Conservation (phyloP, 2,113 vertebrate genomes). For the Psilopsiagon aurifrons region DNA sequence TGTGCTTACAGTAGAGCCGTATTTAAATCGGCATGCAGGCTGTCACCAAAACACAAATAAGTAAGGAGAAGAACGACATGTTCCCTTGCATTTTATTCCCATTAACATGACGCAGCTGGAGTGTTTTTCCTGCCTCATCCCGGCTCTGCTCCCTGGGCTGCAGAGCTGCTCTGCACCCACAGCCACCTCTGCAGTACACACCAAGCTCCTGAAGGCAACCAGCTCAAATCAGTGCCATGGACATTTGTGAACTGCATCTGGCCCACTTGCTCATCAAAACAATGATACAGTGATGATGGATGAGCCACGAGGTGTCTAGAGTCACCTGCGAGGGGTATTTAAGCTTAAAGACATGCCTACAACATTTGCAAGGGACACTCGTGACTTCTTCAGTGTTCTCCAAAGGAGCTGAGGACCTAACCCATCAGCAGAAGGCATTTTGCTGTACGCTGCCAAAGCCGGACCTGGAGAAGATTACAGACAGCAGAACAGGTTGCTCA, state of each 20-base stretch:
- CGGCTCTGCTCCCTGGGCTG: not conserved
- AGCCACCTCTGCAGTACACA: not conserved
- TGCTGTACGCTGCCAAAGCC: not conserved
- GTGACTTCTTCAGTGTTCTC: rapidly evolving
- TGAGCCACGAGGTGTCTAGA: not conserved
- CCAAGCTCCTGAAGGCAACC: not conserved
- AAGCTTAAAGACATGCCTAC: not conserved
- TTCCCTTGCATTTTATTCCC: constrained; percentile 18
- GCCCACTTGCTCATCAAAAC: not conserved
- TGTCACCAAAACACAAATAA: constrained; percentile 31
- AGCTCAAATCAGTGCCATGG: not conserved
- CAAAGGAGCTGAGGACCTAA: not conserved
- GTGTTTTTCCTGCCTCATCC: not conserved
- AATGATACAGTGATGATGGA: rapidly evolving
- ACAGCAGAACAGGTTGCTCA: not conserved
- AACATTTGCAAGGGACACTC: not conserved
- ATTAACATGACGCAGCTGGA: not conserved
- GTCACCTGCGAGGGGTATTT: rapidly evolving
- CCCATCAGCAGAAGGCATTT: not conserved
- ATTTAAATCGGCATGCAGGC: not conserved
- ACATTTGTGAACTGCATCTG: not conserved
- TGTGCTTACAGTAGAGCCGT: not conserved
- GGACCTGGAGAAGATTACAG: not conserved
- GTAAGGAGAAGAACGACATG: constrained; percentile 2
- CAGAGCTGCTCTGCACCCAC: not conserved